Conservation (phyloP, 2,113 vertebrate species). For the Colistium nudipinnis region DNA sequence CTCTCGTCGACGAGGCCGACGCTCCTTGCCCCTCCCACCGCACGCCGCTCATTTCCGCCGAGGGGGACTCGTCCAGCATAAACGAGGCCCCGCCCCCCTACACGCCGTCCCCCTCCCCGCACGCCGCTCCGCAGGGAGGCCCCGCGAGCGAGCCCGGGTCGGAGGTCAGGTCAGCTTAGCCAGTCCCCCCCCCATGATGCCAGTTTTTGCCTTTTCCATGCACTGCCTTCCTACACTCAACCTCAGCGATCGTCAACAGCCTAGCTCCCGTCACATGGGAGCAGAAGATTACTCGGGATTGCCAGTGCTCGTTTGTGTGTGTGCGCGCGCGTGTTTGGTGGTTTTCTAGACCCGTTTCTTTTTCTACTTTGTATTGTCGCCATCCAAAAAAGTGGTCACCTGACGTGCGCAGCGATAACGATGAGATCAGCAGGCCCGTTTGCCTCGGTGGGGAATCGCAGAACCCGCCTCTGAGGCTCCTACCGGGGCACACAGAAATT, state of each 20-base stretch:
- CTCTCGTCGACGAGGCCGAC: conserved; percentile 51
- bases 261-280: conserved; percentile 64
- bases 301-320: conserved; percentile 8
- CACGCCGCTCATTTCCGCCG: conserved; percentile 71
- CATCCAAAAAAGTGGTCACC: conserved; percentile 40
- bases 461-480: conserved; percentile 32
- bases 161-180: conserved; percentile 65
- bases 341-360: conserved; percentile 40
- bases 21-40: conserved; percentile 54
- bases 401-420: conserved; percentile 52
- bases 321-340: conserved; percentile 5
- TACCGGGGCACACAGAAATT: conserved; percentile 9
- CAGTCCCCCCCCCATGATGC: conserved; percentile 32
- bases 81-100: conserved; percentile 85
- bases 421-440: conserved; percentile 59
- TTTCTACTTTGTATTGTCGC: conserved; percentile 54
- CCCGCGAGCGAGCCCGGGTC: conserved; percentile 40
- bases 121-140: conserved; percentile 29
- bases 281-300: conserved; percentile 49
- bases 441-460: conserved; percentile 60
- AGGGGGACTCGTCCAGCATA: conserved; percentile 67
- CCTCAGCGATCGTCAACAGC: conserved; percentile 70
- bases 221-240: conserved; percentile 72
- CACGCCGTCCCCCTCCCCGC: conserved; percentile 62
- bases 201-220: conserved; percentile 71